Base-by-base conservation (phyloP, 2,888 invertebrate species). In the Syrista parreyssii region DNA sequence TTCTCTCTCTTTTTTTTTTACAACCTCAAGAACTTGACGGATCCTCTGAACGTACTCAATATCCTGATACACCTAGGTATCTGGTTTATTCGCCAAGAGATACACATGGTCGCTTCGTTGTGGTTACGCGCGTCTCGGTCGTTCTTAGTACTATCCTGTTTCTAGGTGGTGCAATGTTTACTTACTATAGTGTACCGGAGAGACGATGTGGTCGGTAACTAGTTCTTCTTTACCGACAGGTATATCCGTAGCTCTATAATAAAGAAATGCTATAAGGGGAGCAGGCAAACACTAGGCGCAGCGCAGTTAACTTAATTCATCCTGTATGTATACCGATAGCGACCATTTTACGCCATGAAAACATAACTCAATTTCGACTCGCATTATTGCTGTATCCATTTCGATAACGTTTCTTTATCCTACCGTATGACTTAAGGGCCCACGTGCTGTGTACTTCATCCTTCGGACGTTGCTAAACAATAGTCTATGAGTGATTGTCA, bases 331-430 rank as follows among this genome's bases (percentile, higher is more conserved):
- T 33, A 75, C 74, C 74, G 81, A 81, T 78, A 81, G 55, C 36
- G 75, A 75, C 35, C 35, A 81, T 76, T 79, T 81, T 78, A 74
- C 75, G 75, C 74, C 73, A 55, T 30, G 33, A 12, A 30, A 36
- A 69, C 68, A 30, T 71, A 40, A 40, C 36, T 72, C 76, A 74
- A 80, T 78, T 36, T 76, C 73, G 73, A 79, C 75, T 79, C 40
- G 68, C 31, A 55, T 77, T 81, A 81, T 76, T 73, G 40, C 78
- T 72, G 76, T 68, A 77, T 81, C 71, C 76, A 81, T 79, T 77
- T 81, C 40, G 40, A n/a, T 33, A 31, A 71, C 34, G 34, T 36
- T 34, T 68, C 40, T 15, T 40, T 40, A 15, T 40, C 40, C 15
- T 15, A 40, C 15, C 15, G 15, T 40, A 4, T 15, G 40, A 40